These are phyloP conservation scores for Phallusia fumigata DNA, from an alignment of 23 tunicate genomes.

Conservation along the genomic window DNA sequence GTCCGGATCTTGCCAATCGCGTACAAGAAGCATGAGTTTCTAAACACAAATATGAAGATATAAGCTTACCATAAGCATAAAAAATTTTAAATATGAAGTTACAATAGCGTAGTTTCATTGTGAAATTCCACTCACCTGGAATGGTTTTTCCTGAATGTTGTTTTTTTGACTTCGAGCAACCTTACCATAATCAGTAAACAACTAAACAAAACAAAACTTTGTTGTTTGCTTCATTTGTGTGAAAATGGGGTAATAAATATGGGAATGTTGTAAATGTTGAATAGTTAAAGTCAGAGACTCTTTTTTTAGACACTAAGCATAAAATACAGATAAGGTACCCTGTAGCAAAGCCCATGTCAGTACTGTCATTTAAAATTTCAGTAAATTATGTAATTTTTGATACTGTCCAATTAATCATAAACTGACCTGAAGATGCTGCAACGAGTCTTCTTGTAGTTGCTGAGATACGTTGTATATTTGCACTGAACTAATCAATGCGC, in stretches of 20 bases:
- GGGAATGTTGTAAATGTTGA: no score
- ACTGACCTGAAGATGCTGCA: slow-evolving; percentile 17
- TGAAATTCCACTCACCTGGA: slow-evolving; percentile 5
- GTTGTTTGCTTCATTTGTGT: background rate
- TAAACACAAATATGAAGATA: background rate
- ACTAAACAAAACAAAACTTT: background rate
- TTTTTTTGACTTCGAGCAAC: background rate
- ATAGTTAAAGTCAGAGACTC: no score
- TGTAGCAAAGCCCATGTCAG: no score
- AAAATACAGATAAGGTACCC: no score
- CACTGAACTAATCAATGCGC: slow-evolving; percentile 30
- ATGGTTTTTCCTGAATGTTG: background rate
- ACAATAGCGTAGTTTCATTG: no score
- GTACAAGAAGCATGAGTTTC: slow-evolving; percentile 24
- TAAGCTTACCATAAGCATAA: background rate
- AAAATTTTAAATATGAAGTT: background rate
- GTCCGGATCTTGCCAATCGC: slow-evolving; percentile 9
- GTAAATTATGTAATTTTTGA: background rate
- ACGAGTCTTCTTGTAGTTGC: slow-evolving; percentile 16
- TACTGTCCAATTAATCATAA: background rate
- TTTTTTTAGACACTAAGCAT: no score
- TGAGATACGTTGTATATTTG: slow-evolving; percentile 10
- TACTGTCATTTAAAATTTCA: no score
- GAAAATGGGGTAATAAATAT: background rate
- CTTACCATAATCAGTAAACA: slow-evolving; percentile 27